phyloP scores from a whole-genome alignment of 1,140 invertebrate genomes.

The Drosophila lacertosa region DNA sequence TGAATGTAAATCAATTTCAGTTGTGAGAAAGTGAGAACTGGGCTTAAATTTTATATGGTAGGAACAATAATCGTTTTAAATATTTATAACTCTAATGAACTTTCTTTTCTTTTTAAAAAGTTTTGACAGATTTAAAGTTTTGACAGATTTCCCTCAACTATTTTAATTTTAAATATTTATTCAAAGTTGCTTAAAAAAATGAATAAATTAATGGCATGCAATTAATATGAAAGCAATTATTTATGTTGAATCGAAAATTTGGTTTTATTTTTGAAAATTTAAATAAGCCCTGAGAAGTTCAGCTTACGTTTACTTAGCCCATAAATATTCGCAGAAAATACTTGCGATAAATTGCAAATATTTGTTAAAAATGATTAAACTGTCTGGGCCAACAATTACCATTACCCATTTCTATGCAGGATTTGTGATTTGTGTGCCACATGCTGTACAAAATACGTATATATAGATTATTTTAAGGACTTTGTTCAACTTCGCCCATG shows the following conservation, averaged over 20 bases:
- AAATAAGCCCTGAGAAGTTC: too few species aligned
- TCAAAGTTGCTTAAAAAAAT: background rate
- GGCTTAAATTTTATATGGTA: too few species aligned
- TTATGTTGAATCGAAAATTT: too few species aligned
- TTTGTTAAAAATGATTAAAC: slow-evolving; percentile 2
- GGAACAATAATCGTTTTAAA: too few species aligned
- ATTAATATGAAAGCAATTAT: too few species aligned
- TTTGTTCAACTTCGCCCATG: background rate
- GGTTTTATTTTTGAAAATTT: too few species aligned
- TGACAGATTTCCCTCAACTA: too few species aligned
- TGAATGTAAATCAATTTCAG: slow-evolving; percentile 1
- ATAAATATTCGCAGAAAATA: background rate
- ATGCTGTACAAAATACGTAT: background rate
- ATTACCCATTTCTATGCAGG: slow-evolving; percentile 10
- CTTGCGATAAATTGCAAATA: slow-evolving; percentile 9
- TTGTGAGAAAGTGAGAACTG: background rate
- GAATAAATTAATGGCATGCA: too few species aligned
- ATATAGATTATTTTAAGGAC: background rate
- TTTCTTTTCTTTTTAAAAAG: too few species aligned
- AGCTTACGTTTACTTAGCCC: background rate
- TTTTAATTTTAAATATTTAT: background rate
- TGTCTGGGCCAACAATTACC: slow-evolving; percentile 3
- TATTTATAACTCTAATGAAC: too few species aligned
- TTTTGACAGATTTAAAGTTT: too few species aligned
- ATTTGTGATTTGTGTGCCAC: slow-evolving; percentile 10